phyloP scores from a whole-genome alignment of 1,140 invertebrate species.

The Halictus rubicundus region DNA sequence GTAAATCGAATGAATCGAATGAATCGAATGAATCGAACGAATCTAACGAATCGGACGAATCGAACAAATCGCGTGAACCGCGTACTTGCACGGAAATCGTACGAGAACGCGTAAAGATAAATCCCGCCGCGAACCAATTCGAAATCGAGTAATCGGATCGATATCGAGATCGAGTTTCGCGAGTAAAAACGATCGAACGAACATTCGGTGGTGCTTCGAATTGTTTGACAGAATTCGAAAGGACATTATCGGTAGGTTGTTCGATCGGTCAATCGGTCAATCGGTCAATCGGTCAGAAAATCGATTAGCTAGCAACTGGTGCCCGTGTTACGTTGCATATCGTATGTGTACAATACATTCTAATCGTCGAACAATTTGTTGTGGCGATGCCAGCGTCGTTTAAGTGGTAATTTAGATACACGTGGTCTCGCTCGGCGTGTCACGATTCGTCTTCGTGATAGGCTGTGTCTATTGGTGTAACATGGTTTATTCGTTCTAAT shows the following conservation, averaged over 20 bases:
- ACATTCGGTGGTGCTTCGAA: too few species aligned
- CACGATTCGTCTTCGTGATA: conserved; percentile 36
- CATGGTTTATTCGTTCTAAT: conserved; percentile 20
- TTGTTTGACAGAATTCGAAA: too few species aligned
- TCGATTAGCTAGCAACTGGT: not conserved
- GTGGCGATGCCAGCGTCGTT: conserved; percentile 1
- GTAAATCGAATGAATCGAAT: not conserved
- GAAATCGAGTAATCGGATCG: not conserved
- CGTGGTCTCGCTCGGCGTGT: conserved; percentile 30
- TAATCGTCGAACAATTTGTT: not conserved
- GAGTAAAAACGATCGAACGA: too few species aligned
- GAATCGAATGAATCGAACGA: too few species aligned
- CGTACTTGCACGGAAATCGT: too few species aligned
- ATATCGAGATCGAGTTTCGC: too few species aligned
- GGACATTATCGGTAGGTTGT: not conserved
- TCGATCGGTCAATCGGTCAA: not conserved
- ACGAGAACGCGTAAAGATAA: too few species aligned
- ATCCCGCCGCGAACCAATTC: too few species aligned
- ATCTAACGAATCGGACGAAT: too few species aligned
- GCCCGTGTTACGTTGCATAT: not conserved
- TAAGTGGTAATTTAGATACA: conserved; percentile 42
- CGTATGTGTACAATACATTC: not conserved
- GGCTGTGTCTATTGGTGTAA: not conserved
- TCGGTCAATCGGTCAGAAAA: not conserved
- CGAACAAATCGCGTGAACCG: too few species aligned